A percentile compares a stretch with the other conserved stretches of the same genome.
Conservation (phyloP, 2,113 vertebrate genomes). For the Sula dactylatra region DNA sequence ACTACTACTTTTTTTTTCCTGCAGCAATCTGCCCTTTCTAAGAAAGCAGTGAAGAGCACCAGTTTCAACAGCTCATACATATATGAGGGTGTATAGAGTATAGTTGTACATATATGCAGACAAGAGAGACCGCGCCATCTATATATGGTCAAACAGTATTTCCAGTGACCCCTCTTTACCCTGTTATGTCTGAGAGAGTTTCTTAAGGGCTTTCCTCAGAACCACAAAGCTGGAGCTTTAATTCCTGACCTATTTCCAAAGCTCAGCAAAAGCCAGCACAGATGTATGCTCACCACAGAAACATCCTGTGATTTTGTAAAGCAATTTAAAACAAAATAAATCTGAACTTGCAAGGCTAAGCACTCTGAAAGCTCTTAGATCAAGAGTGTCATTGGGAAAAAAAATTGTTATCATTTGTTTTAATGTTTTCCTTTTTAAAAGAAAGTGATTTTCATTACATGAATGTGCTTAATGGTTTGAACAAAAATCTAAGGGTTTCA, state of each 20-base stretch:
- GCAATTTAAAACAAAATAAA: neutral
- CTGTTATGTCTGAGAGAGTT: slow-evolving; percentile 42
- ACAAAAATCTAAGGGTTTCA: neutral
- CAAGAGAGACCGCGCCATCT: neutral
- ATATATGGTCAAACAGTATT: neutral
- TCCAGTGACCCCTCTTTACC: slow-evolving; percentile 50
- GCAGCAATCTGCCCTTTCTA: neutral
- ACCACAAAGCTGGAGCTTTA: slow-evolving; percentile 52
- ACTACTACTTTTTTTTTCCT: neutral
- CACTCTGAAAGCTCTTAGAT: neutral
- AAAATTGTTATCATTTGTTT: neutral
- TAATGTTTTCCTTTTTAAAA: neutral
- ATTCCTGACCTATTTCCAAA: slow-evolving; percentile 69
- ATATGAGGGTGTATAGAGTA: neutral
- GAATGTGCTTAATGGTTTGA: neutral
- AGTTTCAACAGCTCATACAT: neutral
- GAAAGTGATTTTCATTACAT: neutral
- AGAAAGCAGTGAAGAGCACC: neutral
- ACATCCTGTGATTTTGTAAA: slow-evolving; percentile 36
- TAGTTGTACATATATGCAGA: neutral
- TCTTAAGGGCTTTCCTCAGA: slow-evolving; percentile 50
- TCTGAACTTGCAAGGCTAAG: slow-evolving; percentile 26
- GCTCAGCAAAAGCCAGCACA: slow-evolving; percentile 52
- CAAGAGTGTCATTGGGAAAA: neutral
- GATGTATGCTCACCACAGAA: slow-evolving; percentile 51